A percentile compares a stretch with the other conserved stretches of the same genome.
Conservation (phyloP, 2,113 vertebrate species). For the Malurus alboscapulatus region DNA sequence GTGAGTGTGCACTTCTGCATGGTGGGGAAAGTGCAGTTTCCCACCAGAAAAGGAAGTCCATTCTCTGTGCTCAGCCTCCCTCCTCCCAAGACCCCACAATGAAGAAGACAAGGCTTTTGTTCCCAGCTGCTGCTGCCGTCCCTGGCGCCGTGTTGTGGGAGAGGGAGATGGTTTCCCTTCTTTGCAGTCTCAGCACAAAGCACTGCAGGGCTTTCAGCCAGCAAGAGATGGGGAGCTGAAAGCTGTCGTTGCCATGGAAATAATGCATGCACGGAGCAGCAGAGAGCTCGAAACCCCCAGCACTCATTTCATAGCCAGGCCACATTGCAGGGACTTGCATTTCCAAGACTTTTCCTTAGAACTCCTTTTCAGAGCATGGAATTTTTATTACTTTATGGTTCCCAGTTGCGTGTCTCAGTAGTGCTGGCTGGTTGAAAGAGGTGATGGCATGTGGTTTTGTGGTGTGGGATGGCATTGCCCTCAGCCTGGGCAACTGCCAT, state of each 20-base stretch:
- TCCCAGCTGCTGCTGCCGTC: not conserved
- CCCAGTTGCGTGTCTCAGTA: fast-evolving
- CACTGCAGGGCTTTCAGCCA: slow-evolving; percentile 72
- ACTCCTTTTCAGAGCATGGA: not conserved
- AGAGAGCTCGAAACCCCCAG: not conserved
- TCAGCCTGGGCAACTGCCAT: not conserved
- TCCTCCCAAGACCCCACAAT: not conserved
- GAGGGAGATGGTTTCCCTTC: not conserved
- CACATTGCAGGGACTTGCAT: not conserved
- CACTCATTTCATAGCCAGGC: not conserved
- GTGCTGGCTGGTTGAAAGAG: not conserved
- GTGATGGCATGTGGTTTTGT: fast-evolving
- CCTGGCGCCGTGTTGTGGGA: not conserved
- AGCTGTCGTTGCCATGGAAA: slow-evolving; percentile 74
- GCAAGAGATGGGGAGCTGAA: slow-evolving; percentile 49
- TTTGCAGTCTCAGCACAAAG: slow-evolving; percentile 78
- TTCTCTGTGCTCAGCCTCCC: not conserved
- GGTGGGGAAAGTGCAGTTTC: not conserved
- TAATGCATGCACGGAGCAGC: slow-evolving; percentile 37
- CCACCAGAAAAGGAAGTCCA: not conserved
- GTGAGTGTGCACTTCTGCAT: not conserved
- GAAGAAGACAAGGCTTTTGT: slow-evolving; percentile 25
- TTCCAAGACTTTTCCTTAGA: slow-evolving; percentile 4
- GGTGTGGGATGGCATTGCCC: not conserved
- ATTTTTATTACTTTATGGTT: not conserved